Conservation (phyloP, 1,140 invertebrate species). For the Bombus impatiens region DNA sequence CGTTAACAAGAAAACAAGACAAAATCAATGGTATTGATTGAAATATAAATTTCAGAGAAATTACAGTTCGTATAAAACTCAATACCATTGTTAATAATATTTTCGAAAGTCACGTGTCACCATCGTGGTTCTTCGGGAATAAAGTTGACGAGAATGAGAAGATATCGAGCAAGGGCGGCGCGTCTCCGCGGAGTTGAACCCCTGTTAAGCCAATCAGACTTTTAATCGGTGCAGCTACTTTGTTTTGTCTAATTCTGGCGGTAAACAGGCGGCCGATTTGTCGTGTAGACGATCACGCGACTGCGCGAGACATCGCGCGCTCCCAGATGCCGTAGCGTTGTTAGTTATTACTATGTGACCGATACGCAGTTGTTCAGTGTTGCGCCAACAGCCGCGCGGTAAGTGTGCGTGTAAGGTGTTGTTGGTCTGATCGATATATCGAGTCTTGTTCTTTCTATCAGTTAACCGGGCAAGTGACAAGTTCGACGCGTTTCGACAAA, state of each 20-base stretch:
- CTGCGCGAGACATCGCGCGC: constrained; percentile 60
- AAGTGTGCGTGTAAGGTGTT: not conserved
- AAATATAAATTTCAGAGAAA: too few species aligned
- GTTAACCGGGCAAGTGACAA: not conserved
- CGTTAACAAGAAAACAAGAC: too few species aligned
- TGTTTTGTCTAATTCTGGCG: constrained; percentile 63
- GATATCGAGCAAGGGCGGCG: not conserved
- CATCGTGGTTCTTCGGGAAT: not conserved
- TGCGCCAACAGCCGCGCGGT: constrained; percentile 62
- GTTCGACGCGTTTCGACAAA: not conserved
- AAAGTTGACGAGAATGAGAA: not conserved
- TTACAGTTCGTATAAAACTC: too few species aligned
- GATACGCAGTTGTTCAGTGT: constrained; percentile 64
- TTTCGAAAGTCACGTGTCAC: not conserved
- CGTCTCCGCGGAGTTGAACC: not conserved
- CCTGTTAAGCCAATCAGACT: constrained; percentile 7
- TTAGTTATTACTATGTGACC: constrained; percentile 49
- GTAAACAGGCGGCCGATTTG: constrained; percentile 36
- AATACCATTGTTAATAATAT: not conserved
- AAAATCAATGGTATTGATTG: too few species aligned
- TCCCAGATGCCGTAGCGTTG: constrained; percentile 29
- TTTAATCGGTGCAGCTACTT: constrained; percentile 35
- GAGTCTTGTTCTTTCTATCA: not conserved
- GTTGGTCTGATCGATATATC: too few species aligned
- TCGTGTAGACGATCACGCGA: constrained; percentile 61